phyloP scores from a whole-genome alignment of 1,140 invertebrate species.

The Hydropsyche tenuis region DNA sequence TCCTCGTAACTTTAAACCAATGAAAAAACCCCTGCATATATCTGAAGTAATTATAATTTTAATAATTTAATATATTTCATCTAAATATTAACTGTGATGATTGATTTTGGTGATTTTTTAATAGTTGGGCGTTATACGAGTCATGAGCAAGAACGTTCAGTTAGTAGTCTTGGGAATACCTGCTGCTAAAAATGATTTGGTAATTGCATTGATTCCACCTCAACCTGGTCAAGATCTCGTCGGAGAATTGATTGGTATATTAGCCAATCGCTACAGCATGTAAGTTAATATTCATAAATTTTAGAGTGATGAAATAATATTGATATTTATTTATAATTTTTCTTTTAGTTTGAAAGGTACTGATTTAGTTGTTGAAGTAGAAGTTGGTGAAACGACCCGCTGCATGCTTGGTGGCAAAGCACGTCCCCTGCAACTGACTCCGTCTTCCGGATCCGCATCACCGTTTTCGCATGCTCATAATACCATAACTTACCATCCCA shows the following conservation, averaged over 20 bases:
- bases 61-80: conserved; percentile 24
- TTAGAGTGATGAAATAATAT: conserved; percentile 26
- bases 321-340: neutral
- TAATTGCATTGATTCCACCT: conserved; percentile 71
- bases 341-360: conserved; percentile 53
- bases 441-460: conserved; percentile 38
- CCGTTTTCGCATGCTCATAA: conserved; percentile 61
- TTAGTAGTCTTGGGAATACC: conserved; percentile 88
- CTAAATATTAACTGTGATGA: neutral
- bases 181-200: conserved; percentile 88
- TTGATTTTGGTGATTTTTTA: conserved; percentile 31
- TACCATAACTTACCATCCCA: conserved; percentile 61
- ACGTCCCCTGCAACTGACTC: conserved; percentile 54
- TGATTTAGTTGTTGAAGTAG: conserved; percentile 57
- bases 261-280: conserved; percentile 77
- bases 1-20: conserved; percentile 82
- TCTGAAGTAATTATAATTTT: conserved; percentile 69
- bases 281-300: conserved; percentile 59
- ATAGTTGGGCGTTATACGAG: conserved; percentile 59
- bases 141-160: conserved; percentile 72
- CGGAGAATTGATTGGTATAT: conserved; percentile 87
- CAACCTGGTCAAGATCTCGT: conserved; percentile 70
- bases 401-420: conserved; percentile 59
- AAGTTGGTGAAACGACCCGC: conserved; percentile 58
- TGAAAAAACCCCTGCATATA: conserved; percentile 84